phyloP scores from a whole-genome alignment of 1,140 invertebrate species.

The Aphelinus atriplicis region DNA sequence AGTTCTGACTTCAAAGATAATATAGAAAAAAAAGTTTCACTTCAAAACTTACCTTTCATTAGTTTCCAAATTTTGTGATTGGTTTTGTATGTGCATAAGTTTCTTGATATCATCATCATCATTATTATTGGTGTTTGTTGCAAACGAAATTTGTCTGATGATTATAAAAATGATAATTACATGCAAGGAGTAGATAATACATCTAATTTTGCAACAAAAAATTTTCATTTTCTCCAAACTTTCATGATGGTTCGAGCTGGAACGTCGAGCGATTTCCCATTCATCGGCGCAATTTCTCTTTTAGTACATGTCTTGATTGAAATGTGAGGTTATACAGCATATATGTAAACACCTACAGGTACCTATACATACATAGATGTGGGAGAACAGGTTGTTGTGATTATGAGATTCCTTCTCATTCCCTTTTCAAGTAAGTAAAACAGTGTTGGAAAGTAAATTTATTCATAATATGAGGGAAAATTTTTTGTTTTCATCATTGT shows the following conservation, averaged over 20 bases:
- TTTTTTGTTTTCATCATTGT: no score
- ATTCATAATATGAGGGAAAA: no score
- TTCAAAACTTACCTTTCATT: constrained; percentile 42
- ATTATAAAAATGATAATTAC: constrained; percentile 50
- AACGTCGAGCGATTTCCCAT: constrained; percentile 20
- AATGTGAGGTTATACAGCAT: constrained; percentile 21
- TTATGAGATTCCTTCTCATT: no score
- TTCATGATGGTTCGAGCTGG: constrained; percentile 10
- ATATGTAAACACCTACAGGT: not conserved
- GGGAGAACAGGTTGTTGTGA: constrained; percentile 18
- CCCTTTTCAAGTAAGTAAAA: no score
- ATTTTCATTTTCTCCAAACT: constrained; percentile 47
- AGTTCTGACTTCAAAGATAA: no score
- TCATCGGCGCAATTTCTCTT: not conserved
- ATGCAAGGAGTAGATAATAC: constrained; percentile 46
- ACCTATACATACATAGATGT: not conserved
- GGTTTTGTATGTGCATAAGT: constrained; percentile 4
- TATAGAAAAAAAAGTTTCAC: not conserved
- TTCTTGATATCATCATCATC: constrained; percentile 20
- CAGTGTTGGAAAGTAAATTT: no score
- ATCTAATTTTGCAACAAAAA: constrained; percentile 49
- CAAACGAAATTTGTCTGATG: constrained; percentile 47
- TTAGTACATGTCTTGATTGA: not conserved
- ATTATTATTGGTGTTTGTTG: constrained; percentile 44
- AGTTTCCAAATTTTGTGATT: constrained; percentile 37